Percentiles rank a stretch among this genome's conserved stretches.
phyloP scores from a whole-genome alignment of 2,888 invertebrate species.

The Petrolisthes cinctipes region DNA sequence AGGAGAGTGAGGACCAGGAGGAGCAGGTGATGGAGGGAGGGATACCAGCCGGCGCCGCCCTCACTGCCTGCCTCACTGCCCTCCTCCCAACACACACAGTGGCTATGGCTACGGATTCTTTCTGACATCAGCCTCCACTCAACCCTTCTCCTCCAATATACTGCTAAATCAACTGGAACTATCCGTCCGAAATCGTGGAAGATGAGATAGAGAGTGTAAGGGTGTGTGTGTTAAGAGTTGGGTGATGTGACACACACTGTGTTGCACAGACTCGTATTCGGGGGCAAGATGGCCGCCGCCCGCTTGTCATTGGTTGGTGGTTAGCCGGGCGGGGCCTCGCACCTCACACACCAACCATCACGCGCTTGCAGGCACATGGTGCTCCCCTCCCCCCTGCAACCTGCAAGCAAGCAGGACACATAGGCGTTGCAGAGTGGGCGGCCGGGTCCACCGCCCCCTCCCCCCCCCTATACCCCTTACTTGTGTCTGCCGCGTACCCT shows the following conservation, averaged over 20 bases:
- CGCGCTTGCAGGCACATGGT: slow-evolving; percentile 52
- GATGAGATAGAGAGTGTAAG: neutral
- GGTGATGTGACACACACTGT: neutral
- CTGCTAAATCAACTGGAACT: neutral
- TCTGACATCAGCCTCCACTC: neutral
- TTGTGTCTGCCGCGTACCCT: neutral
- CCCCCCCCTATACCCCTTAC: neutral
- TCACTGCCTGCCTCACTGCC: neutral
- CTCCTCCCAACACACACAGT: slow-evolving; percentile 13
- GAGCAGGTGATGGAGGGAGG: neutral
- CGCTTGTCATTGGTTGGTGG: slow-evolving; percentile 9
- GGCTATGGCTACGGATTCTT: neutral
- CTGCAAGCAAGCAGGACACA: slow-evolving; percentile 40
- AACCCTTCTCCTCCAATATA: slow-evolving; percentile 9
- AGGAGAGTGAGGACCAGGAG: neutral
- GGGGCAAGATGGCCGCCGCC: slow-evolving; percentile 50
- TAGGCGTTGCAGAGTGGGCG: neutral
- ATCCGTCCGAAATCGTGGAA: neutral
- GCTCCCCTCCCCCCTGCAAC: slow-evolving; percentile 33
- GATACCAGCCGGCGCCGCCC: slow-evolving; percentile 1
- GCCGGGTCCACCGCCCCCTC: slow-evolving; percentile 7
- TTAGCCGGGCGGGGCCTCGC: slow-evolving; percentile 40
- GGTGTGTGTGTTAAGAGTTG: neutral
- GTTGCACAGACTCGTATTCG: slow-evolving; percentile 38
- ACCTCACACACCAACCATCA: slow-evolving; percentile 41